Evolutionary conservation across 1,140 invertebrate genomes (phyloP), one percentile per base, ranked within the genome.

Genomic region (Teleogryllus occipitalis): DNA sequence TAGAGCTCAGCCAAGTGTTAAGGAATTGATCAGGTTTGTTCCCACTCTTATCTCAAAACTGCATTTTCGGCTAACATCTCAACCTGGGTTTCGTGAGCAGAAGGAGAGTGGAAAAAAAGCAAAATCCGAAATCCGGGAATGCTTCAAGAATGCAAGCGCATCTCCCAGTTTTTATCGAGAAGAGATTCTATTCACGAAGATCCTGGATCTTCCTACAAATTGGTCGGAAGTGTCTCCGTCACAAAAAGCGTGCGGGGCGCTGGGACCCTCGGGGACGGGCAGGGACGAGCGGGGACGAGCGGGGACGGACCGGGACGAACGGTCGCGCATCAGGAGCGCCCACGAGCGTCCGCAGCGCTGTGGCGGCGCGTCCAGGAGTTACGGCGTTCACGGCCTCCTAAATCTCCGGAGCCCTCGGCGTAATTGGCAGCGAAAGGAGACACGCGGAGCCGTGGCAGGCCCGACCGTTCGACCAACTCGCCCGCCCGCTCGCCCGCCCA

Each of bases 121-220:
- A 39, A 39, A 39, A 39, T 39, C 27, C 27, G 27, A 39, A 39
- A 39, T 39, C 27, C 27, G 10, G 54, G 54, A 65, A 65, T 65
- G 10, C 54, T 14, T 18, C 10, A 65, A 65, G 54, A 65, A 65
- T 18, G 10, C 54, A 65, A 65, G 18, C 54, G 18, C 18, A 65
- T 65, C 18, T 65, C 18, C 54, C 18, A 18, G 54, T 65, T 65
- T 65, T 65, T 65, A 65, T 65, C 54, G 54, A 65, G 54, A 14
- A 65, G 54, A 18, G 54, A 65, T 65, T 65, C 54, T 65, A 65
- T 65, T 65, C 54, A 65, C 54, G 54, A 18, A 65, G 54, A 65
- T 65, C 54, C 54, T 65, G 54, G 54, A 65, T 65, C 54, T 65
- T 65, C 54, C 54, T 65, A 65, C 54, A 65, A 65, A 65, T 65